Evolutionary conservation across 2,113 vertebrate species (phyloP).

Genomic region (Phrynocephalus versicolor): DNA sequence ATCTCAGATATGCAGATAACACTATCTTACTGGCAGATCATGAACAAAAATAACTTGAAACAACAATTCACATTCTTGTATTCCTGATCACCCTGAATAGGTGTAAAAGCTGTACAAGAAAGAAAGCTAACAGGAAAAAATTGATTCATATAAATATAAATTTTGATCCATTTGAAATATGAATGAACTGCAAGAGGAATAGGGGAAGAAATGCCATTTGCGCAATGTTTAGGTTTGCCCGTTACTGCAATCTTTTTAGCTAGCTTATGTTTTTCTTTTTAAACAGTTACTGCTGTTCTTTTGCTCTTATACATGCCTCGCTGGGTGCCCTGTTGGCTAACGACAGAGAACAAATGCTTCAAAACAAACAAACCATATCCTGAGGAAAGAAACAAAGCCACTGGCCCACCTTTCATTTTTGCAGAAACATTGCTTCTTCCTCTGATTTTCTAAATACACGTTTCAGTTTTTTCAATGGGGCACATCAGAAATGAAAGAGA

Average conservation of each 20-base stretch:
- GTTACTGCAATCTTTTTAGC: not conserved
- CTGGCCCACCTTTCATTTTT: slow-evolving; percentile 10
- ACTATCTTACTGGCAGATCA: no score
- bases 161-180: no score
- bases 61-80: no score
- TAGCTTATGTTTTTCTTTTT: no score
- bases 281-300: not conserved
- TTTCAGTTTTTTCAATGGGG: slow-evolving; percentile 36
- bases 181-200: not conserved
- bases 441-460: not conserved
- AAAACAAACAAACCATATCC: not conserved
- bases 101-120: no score
- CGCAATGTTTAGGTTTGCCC: not conserved
- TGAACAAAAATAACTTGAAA: no score
- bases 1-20: no score
- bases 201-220: not conserved
- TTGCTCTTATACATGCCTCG: not conserved
- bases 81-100: no score
- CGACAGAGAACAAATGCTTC: not conserved
- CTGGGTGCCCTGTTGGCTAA: not conserved
- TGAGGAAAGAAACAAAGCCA: slow-evolving; percentile 1
- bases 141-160: no score
- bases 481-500: slow-evolving; percentile 42
- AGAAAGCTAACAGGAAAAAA: no score
- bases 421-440: slow-evolving; percentile 25